phyloP scores from a whole-genome alignment of 2,888 invertebrate genomes.

The Diarsia dahlii region DNA sequence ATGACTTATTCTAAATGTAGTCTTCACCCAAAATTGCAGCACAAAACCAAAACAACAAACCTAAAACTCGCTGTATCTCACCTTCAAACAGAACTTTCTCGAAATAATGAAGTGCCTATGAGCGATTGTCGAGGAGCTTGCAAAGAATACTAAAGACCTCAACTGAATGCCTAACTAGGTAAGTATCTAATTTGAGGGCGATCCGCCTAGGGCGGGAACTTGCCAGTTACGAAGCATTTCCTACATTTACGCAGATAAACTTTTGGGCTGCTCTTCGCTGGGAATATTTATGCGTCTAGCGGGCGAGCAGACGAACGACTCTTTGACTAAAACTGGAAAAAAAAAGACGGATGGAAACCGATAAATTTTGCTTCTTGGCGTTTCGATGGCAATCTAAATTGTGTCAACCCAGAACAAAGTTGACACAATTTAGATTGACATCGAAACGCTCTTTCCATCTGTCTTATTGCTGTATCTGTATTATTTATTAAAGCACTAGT shows the following conservation, averaged over 20 bases:
- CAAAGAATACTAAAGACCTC: constrained; percentile 69
- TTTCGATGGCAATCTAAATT: no score
- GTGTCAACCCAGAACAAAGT: no score
- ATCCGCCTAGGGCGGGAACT: constrained; percentile 68
- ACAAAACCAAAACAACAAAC: neutral
- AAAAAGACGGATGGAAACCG: neutral
- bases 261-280: constrained; percentile 65
- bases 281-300: constrained; percentile 71
- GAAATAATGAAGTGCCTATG: constrained; percentile 39
- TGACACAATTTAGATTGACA: no score
- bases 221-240: constrained; percentile 68
- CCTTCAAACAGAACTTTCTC: constrained; percentile 29
- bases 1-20: neutral
- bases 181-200: constrained; percentile 67
- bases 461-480: no score
- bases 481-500: no score
- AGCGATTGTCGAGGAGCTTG: constrained; percentile 40
- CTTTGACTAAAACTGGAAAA: neutral
- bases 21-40: neutral
- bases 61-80: constrained; percentile 11
- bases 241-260: constrained; percentile 73
- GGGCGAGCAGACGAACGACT: constrained; percentile 34
- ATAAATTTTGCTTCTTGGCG: no score
- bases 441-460: no score
- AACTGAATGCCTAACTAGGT: constrained; percentile 67